phyloP scores from a whole-genome alignment of 2,888 invertebrate genomes.

The Lepidochrysops patricia region DNA sequence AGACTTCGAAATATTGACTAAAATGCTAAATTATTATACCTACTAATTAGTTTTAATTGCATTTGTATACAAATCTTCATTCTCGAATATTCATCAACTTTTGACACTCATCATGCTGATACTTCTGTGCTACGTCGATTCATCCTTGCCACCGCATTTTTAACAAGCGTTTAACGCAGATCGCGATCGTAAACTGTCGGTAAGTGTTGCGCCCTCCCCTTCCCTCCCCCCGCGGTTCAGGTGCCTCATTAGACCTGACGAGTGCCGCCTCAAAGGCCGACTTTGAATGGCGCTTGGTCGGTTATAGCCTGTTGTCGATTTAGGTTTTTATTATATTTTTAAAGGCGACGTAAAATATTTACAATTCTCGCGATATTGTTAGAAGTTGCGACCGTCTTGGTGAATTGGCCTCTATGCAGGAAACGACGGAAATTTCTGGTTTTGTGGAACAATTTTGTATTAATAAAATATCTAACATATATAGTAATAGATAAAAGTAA shows the following conservation, averaged over 20 bases:
- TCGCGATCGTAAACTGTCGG: constrained; percentile 38
- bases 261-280: constrained; percentile 48
- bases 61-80: too few relatives aligned
- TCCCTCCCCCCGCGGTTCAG: constrained; percentile 31
- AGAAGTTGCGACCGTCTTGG: background rate
- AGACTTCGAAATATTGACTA: too few relatives aligned
- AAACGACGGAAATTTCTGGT: background rate
- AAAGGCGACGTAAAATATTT: constrained; percentile 1
- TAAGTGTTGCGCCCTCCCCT: constrained; percentile 33
- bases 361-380: background rate
- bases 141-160: constrained; percentile 32
- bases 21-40: too few relatives aligned
- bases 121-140: constrained; percentile 18
- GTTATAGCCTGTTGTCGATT: constrained; percentile 26
- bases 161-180: constrained; percentile 46
- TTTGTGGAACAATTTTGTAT: background rate
- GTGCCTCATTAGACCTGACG: constrained; percentile 50
- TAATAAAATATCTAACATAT: too few relatives aligned
- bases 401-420: background rate
- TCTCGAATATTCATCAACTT: too few relatives aligned
- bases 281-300: constrained; percentile 26
- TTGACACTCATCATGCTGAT: background rate
- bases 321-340: constrained; percentile 13
- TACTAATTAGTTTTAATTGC: too few relatives aligned
- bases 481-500: too few relatives aligned